Conservation (phyloP, 2,113 vertebrate genomes). For the Nycticorax nycticorax region DNA sequence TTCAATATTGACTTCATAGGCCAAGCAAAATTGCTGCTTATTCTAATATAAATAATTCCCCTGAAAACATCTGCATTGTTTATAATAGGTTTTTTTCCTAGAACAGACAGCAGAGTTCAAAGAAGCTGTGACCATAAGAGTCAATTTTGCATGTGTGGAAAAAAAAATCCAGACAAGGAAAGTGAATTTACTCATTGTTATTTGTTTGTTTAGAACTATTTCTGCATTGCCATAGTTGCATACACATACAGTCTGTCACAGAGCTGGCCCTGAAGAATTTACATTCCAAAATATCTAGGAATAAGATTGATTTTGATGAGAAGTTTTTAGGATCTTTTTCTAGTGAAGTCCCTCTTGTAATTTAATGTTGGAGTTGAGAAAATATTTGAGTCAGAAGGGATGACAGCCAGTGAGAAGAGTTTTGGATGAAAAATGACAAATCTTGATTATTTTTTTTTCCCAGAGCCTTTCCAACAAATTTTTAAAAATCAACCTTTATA, state of each 20-base stretch:
- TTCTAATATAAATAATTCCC: conserved; percentile 32
- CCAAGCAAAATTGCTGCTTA: conserved; percentile 39
- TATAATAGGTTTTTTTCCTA: background rate
- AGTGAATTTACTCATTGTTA: background rate
- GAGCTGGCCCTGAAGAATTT: background rate
- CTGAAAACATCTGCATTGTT: background rate
- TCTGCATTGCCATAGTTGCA: background rate
- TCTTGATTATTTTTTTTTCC: background rate
- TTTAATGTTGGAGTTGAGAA: background rate
- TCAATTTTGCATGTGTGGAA: background rate
- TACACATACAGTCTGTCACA: background rate
- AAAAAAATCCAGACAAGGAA: background rate
- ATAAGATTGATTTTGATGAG: background rate
- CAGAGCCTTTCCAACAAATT: background rate
- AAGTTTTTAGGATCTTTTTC: background rate
- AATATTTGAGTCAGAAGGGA: background rate
- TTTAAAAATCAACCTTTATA: background rate
- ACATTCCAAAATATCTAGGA: background rate
- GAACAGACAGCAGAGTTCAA: background rate
- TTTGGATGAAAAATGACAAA: background rate
- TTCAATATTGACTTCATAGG: conserved; percentile 15
- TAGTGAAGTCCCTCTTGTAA: background rate
- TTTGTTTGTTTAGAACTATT: background rate
- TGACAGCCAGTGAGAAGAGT: background rate
- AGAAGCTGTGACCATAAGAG: background rate